Evolutionary conservation across 2,888 invertebrate genomes (phyloP).

Genomic region (Ectemnius cavifrons): DNA sequence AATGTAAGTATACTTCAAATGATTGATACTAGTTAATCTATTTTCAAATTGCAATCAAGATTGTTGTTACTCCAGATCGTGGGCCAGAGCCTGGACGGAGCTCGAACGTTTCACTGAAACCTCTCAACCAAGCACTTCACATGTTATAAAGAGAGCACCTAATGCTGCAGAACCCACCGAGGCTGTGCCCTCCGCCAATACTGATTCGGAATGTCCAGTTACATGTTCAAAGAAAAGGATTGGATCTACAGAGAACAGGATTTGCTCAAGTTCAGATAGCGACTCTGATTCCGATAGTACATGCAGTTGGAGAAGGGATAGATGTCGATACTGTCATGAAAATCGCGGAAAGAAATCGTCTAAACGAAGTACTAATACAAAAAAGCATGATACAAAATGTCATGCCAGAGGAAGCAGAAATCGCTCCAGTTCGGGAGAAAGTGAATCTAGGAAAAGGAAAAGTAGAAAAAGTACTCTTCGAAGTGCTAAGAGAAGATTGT

Average conservation of each 20-base stretch:
- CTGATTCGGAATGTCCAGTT: not conserved
- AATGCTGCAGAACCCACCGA: not conserved
- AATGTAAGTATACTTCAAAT: slow-evolving; percentile 35
- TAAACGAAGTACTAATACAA: slow-evolving; percentile 32
- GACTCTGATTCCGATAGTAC: slow-evolving; percentile 60
- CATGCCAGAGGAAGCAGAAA: slow-evolving; percentile 44
- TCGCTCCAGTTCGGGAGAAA: slow-evolving; percentile 50
- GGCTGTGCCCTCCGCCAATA: not conserved
- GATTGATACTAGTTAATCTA: not conserved
- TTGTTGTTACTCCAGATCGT: not conserved
- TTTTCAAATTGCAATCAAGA: not conserved
- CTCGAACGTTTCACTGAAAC: slow-evolving; percentile 20
- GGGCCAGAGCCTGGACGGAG: slow-evolving; percentile 19
- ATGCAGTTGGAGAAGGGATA: slow-evolving; percentile 47
- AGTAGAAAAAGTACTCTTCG: slow-evolving; percentile 32
- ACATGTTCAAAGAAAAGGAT: too few relatives aligned
- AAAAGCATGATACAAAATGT: slow-evolving; percentile 44
- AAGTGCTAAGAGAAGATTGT: slow-evolving; percentile 36
- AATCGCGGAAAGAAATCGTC: slow-evolving; percentile 43
- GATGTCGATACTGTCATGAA: slow-evolving; percentile 18
- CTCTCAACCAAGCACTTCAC: slow-evolving; percentile 54
- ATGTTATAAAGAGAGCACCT: slow-evolving; percentile 21
- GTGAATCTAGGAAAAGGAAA: slow-evolving; percentile 45
- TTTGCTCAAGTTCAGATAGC: slow-evolving; percentile 23
- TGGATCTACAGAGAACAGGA: too few relatives aligned